A percentile compares a stretch with the other conserved stretches of the same genome.
phyloP scores from a whole-genome alignment of 2,888 invertebrate genomes.

The Eledona agricola region DNA sequence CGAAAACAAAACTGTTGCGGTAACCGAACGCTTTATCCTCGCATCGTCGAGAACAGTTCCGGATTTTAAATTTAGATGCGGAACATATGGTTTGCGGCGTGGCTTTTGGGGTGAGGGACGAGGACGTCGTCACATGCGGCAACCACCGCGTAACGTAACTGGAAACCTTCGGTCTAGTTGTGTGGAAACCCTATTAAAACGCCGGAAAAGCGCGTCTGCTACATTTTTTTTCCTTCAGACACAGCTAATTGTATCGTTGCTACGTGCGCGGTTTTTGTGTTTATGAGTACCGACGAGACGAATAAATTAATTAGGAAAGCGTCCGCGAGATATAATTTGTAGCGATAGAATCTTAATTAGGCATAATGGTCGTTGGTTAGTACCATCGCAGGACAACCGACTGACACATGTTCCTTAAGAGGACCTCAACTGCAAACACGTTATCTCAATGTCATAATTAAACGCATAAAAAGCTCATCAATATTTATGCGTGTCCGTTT shows the following conservation, averaged over 20 bases:
- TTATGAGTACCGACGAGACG: slow-evolving; percentile 4
- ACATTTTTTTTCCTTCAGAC: too few species aligned
- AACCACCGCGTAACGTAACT: too few species aligned
- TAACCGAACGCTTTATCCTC: slow-evolving; percentile 2
- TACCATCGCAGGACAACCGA: slow-evolving; percentile 24
- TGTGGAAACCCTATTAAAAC: too few species aligned
- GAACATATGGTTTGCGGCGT: slow-evolving; percentile 19
- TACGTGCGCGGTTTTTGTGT: slow-evolving; percentile 4
- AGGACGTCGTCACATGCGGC: background rate
- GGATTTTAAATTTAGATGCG: slow-evolving; percentile 17
- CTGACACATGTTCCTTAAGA: slow-evolving; percentile 37
- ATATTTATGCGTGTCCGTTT: slow-evolving; percentile 33
- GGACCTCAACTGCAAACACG: slow-evolving; percentile 27
- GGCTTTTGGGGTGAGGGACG: background rate
- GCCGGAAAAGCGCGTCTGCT: background rate
- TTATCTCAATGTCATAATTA: slow-evolving; percentile 39
- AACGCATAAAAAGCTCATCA: slow-evolving; percentile 34
- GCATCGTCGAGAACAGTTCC: slow-evolving; percentile 9
- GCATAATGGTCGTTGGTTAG: slow-evolving; percentile 27
- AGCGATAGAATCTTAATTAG: slow-evolving; percentile 40
- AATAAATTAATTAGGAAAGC: slow-evolving; percentile 34
- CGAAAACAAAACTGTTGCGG: slow-evolving; percentile 3
- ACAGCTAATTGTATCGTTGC: too few species aligned
- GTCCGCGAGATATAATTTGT: slow-evolving; percentile 37
- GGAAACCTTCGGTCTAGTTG: too few species aligned